phyloP scores from a whole-genome alignment of 2,113 vertebrate species.

The Callorhinus ursinus region DNA sequence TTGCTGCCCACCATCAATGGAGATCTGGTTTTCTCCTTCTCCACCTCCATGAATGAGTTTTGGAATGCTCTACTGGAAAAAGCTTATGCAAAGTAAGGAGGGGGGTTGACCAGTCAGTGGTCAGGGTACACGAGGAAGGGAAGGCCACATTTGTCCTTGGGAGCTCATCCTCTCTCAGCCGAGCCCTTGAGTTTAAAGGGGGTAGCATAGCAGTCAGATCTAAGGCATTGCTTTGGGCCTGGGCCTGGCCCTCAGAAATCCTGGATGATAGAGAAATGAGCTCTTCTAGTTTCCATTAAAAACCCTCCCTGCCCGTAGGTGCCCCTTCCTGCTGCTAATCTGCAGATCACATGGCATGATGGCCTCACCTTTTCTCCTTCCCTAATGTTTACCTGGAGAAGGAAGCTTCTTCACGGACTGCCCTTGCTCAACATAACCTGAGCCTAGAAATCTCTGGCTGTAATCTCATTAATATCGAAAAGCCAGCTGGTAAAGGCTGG shows the following conservation, averaged over 20 bases:
- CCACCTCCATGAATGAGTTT: constrained; percentile 92
- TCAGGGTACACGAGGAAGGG: not conserved
- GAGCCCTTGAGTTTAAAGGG: not conserved
- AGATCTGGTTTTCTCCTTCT: constrained; percentile 93
- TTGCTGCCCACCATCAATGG: constrained; percentile 92
- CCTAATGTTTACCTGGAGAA: constrained; percentile 3
- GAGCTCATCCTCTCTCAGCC: not conserved
- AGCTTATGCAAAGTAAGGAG: constrained; percentile 94
- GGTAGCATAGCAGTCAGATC: not conserved
- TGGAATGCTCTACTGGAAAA: constrained; percentile 97
- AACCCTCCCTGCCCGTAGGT: not conserved
- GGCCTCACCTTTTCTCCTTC: not conserved
- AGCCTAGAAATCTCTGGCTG: constrained; percentile 35
- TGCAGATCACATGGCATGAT: not conserved
- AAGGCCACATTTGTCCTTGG: not conserved
- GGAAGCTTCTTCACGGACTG: not conserved
- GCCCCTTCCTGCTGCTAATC: not conserved
- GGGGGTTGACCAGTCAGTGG: not conserved
- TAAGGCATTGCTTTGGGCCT: not conserved
- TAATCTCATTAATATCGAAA: constrained; percentile 58
- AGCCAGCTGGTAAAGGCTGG: not conserved
- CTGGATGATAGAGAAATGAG: constrained; percentile 1
- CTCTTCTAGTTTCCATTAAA: not conserved
- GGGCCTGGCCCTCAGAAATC: not conserved
- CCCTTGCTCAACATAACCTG: not conserved